Base-by-base conservation (phyloP, 2,888 invertebrate genomes). In the Tetragonula carbonaria region DNA sequence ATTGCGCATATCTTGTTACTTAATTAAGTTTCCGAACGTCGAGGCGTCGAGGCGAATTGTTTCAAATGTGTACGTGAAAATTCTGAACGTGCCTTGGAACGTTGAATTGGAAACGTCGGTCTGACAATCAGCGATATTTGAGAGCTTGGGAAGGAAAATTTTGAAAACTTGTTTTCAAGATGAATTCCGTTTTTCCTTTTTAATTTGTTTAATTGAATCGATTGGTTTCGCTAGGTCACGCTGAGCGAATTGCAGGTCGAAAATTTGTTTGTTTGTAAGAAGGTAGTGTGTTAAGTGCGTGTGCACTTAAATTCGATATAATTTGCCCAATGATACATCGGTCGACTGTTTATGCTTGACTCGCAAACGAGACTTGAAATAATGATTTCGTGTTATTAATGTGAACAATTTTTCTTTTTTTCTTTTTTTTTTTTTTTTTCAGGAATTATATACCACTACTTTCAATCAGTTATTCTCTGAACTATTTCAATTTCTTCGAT, bases 271-370 rank as follows among this genome's bases (percentile, higher is more conserved):
- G 38, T 38, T 55, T 8, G 8, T n/a, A 57, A 33, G 72, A 72
- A 72, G 72, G 72, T 72, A 18, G 18, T 13, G 18, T 4, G 5
- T 14, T 8, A 18, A 3, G 72, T 72, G 23, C 72, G 18, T 4
- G 45, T 45, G 72, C 59, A 72, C 72, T 23, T 6, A 59, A 16
- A 2, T 18, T 0, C 57, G 72, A 23, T 45, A 13, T 72, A 57
- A 71, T 38, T 71, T 55, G 71, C n/a, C 71, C 33, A 70, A 70
- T 21, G 53, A 71, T n/a, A 57, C 38, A 38, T 57, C n/a, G 2
- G 71, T 55, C 5, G 38, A 55, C n/a, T 71, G 11, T 62, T 8
- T 55, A 16, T 57, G 38, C 38, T 71, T 55, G 28, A 38, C 33
- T 38, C 16, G 51, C 4, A 16, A 55, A 57, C 71, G 38, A 38